A percentile compares a stretch with the other conserved stretches of the same genome.
These are phyloP conservation scores for Melipona quadrifasciata DNA, from an alignment of 1,140 invertebrate genomes.

Conservation along the genomic window DNA sequence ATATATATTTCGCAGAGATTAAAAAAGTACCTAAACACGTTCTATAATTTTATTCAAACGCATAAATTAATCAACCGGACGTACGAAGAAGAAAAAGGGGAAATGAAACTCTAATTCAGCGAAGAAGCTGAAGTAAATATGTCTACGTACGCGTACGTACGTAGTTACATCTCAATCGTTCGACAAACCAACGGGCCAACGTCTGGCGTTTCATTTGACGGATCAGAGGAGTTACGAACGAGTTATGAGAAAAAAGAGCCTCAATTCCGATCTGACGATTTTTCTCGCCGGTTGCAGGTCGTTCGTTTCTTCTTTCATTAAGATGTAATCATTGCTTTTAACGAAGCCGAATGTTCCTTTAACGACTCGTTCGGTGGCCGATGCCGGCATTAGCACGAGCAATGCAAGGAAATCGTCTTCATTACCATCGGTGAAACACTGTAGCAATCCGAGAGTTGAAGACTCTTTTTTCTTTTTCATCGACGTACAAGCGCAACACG, in stretches of 20 bases:
- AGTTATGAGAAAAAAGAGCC: too few relatives aligned
- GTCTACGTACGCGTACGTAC: too few relatives aligned
- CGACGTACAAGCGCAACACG: not conserved
- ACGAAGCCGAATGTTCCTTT: slow-evolving; percentile 31
- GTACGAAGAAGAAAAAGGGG: too few relatives aligned
- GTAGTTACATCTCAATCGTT: not conserved
- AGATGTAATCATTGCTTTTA: slow-evolving; percentile 37
- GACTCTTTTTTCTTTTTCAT: slow-evolving; percentile 11
- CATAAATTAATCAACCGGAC: too few relatives aligned
- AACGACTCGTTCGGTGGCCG: not conserved
- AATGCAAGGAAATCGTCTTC: slow-evolving; percentile 40
- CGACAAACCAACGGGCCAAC: not conserved
- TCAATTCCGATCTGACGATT: not conserved
- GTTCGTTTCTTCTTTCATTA: slow-evolving; percentile 42
- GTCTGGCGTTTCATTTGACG: not conserved
- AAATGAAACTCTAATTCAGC: too few relatives aligned
- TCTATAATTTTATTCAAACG: too few relatives aligned
- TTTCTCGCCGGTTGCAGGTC: not conserved
- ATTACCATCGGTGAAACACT: slow-evolving; percentile 37
- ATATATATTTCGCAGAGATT: too few relatives aligned
- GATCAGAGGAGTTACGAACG: not conserved
- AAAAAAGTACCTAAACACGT: too few relatives aligned
- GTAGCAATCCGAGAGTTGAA: slow-evolving; percentile 1
- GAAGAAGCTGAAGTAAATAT: too few relatives aligned
- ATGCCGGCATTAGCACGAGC: not conserved